phyloP scores from a whole-genome alignment of 1,140 invertebrate genomes.

The Periplaneta americana region DNA sequence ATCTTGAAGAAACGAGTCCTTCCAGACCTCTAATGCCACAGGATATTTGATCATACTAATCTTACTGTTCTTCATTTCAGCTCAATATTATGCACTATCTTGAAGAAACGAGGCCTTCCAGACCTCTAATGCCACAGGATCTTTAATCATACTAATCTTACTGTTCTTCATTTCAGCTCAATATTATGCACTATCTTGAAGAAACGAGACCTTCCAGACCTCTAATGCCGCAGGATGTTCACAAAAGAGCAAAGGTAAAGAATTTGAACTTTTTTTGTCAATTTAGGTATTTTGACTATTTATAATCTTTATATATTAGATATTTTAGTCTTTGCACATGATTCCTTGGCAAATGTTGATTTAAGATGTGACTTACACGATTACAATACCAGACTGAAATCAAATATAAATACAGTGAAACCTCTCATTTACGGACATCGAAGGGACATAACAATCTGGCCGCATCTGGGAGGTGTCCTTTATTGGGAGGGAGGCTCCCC shows the following conservation, averaged over 20 bases:
- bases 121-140: constrained; percentile 80
- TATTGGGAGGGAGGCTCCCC: no score
- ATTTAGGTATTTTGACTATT: no score
- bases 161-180: constrained; percentile 51
- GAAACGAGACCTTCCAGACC: constrained; percentile 81
- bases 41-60: no score
- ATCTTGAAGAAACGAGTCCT: constrained; percentile 87
- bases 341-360: no score
- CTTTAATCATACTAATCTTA: constrained; percentile 41
- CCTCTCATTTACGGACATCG: no score
- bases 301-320: no score
- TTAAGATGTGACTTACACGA: no score
- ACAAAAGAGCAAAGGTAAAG: constrained; percentile 76
- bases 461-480: no score
- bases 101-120: constrained; percentile 84
- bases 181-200: constrained; percentile 94
- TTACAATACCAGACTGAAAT: no score
- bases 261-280: neutral
- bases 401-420: no score
- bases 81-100: constrained; percentile 93
- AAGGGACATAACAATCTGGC: no score
- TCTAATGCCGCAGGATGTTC: constrained; percentile 79
- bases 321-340: no score
- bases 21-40: constrained; percentile 79
- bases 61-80: constrained; percentile 33